Conservation (phyloP, 2,113 vertebrate genomes). For the Axis porcinus region DNA sequence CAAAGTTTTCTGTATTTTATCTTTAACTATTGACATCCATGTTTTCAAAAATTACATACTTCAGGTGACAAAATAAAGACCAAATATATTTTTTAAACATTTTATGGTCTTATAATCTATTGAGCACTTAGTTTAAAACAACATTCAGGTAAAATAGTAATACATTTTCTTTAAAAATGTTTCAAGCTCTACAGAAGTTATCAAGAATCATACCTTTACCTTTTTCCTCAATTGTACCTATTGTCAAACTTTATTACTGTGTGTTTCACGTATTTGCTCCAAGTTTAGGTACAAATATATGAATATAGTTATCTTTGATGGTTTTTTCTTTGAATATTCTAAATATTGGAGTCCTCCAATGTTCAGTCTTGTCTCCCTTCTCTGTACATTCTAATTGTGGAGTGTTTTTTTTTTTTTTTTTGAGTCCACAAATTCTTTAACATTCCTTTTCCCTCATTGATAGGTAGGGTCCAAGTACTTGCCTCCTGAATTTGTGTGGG, state of each 20-base stretch:
- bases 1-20: not conserved
- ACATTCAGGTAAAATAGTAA: not conserved
- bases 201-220: not conserved
- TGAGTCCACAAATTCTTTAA: not conserved
- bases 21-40: not conserved
- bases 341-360: not conserved
- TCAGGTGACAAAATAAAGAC: not conserved
- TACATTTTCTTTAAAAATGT: not conserved
- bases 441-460: too few species aligned
- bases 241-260: not conserved
- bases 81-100: not conserved
- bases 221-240: not conserved
- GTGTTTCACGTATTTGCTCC: not conserved
- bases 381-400: not conserved
- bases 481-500: not conserved
- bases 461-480: not conserved
- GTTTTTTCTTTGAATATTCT: not conserved
- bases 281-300: not conserved
- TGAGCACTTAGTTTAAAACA: not conserved
- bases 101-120: not conserved
- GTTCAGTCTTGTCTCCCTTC: not conserved
- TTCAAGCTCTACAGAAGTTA: not conserved
- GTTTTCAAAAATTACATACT: not conserved
- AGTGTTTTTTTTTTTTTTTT: not conserved
- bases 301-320: not conserved